Base-by-base conservation (phyloP, 2,113 vertebrate genomes). In the Machaerirhynchus nigripectus region DNA sequence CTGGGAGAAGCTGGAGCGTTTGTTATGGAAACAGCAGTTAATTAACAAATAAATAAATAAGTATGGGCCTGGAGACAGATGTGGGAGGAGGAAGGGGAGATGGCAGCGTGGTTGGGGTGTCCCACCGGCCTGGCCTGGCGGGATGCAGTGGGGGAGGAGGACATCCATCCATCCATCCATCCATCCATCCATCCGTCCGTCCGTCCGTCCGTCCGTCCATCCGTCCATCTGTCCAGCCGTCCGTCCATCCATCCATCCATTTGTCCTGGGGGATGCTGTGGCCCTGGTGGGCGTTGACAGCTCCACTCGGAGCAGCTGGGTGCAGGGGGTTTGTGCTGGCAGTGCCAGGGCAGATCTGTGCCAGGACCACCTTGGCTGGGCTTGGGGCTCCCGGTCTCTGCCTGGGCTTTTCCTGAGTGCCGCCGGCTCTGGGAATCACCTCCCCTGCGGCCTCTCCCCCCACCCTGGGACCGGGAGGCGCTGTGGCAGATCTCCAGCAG, bases 21-120 rank as follows among this genome's bases (percentile, higher is more conserved):
- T 98, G 98, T 98, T 97, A 96, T 97, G 97, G 97, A 98, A 96
- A 96, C 90, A 96, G 97, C 97, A 96, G 96, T 97, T 97, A 95
- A 97, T 96, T 97, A 98, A 97, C 96, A 95, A 96, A 97, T 95
- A 96, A 97, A 95, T 94, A 97, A 97, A 95, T 97, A 89, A 96
- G 21, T 47, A 11, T 17, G 92, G 93, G 91, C 92, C 96, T 94
- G 95, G 85, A 95, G 94, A 95, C 75, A 84, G 97, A 89, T 92
- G 83, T 28, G n/a, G 64, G 74, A 84, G 88, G 81, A 96, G 91
- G 89, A 87, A 93, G 82, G 56, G 85, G 68, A 88, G 80, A 57
- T 13, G 7, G 71, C 56, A 78, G 49, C 0, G 2, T 8, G 19
- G 74, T 31, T 1, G 0, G 80, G 65, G 56, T 11, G 15, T 64